These are phyloP conservation scores for Dolichallabes microphthalmus DNA, from an alignment of 2,113 vertebrate genomes.

Conservation along the genomic window DNA sequence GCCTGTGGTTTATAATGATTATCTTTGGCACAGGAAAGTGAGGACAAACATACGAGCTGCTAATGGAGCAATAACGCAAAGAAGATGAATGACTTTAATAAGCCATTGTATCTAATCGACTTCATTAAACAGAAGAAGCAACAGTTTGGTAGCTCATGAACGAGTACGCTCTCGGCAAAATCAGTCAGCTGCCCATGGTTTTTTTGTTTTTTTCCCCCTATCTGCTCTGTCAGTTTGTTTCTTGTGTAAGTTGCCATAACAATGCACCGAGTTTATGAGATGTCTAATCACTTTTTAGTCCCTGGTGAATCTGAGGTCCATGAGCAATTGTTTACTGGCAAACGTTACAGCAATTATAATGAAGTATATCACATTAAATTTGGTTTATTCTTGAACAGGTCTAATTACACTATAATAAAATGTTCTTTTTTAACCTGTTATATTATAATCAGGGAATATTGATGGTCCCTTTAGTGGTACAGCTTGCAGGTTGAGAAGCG, in stretches of 20 bases:
- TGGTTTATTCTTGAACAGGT: not conserved
- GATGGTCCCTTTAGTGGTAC: no score
- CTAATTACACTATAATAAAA: conserved; percentile 6
- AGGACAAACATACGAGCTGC: conserved; percentile 38
- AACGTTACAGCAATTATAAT: not conserved
- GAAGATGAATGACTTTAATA: conserved; percentile 40
- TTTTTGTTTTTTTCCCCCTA: not conserved
- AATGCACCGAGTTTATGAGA: conserved; percentile 7
- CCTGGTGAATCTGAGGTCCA: not conserved
- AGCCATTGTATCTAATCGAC: conserved; percentile 31
- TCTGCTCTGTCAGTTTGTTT: not conserved
- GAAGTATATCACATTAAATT: not conserved
- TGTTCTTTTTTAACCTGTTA: not conserved
- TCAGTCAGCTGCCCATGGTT: not conserved
- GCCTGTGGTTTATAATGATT: conserved; percentile 19
- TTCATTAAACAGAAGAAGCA: conserved; percentile 25
- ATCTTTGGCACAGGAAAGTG: conserved; percentile 20
- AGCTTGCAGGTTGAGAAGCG: not conserved
- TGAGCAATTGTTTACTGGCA: not conserved
- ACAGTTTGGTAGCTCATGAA: not conserved
- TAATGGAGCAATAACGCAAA: conserved; percentile 26
- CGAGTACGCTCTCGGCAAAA: conserved; percentile 6
- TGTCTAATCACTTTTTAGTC: conserved; percentile 4
- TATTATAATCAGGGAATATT: not conserved
- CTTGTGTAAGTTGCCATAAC: not conserved